Evolutionary conservation across 2,888 invertebrate genomes (phyloP), one percentile per base, ranked within the genome.

Genomic region (Phyto melanocephala): DNA sequence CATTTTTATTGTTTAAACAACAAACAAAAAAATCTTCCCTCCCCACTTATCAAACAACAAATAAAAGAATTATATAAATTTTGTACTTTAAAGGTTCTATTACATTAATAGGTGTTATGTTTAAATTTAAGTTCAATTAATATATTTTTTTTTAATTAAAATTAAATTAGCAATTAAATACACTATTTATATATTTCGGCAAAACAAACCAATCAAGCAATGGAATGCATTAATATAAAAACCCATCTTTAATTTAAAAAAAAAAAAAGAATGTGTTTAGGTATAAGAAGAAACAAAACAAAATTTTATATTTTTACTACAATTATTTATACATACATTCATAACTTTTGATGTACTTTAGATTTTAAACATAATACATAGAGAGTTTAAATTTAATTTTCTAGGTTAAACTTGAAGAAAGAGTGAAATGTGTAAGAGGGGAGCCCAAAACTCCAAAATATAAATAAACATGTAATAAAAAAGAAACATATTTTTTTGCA

Each of bases 91-190:
- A 42, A 67, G 67, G 72, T 80, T 83, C 84, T 85, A 83, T 83
- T 84, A 83, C 79, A 84, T 83, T 81, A 84, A 84, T 74, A 84
- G 85, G 74, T 78, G 78, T 80, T 76, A 52, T 65, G 74, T 80
- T 71, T 76, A 78, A 20, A 77, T 67, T 52, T 72, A 79, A 82
- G 65, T 58, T 56, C n/a, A 56, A 63, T 37, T 2, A 65, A 58
- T 52, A 62, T 37, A 4, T 58, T 50, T 52, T 47, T 54, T 50
- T 56, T 71, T 22, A 77, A 65, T 58, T 56, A 63, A 58, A 56
- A 13, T 37, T 50, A 58, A 65, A 45, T 63, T 52, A 54, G 22
- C 42, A 54, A 8, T 33, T 35, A 63, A 37, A 10, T 24, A 24
- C 10, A 24, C 11, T 63, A 2, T 5, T 56, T 70, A 33, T 40